A percentile compares a stretch with the other conserved stretches of the same genome.
These are phyloP conservation scores for Lacanobia oleracea DNA, from an alignment of 2,888 invertebrate genomes.

Conservation along the genomic window DNA sequence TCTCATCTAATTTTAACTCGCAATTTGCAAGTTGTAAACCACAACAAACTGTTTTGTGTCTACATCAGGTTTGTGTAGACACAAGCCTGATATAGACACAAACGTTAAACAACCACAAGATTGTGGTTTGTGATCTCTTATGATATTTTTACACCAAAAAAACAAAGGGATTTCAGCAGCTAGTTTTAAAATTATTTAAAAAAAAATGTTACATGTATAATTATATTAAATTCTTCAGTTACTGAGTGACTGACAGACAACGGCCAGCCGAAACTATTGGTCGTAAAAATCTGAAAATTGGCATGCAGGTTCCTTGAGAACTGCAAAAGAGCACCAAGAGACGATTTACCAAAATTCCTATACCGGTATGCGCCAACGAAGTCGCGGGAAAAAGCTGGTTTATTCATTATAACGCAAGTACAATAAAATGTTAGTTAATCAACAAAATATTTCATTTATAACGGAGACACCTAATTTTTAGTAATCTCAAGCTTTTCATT, in stretches of 20 bases:
- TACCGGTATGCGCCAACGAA: no score
- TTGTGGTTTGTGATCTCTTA: slow-evolving; percentile 16
- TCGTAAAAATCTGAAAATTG: no score
- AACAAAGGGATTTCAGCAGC: neutral
- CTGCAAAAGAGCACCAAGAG: no score
- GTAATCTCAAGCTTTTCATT: slow-evolving; percentile 40
- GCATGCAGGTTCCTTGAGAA: no score
- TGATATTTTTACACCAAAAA: slow-evolving; percentile 1
- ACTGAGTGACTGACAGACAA: no score
- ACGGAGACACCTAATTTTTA: neutral
- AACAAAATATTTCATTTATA: neutral
- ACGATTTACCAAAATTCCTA: no score
- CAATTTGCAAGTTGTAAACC: slow-evolving; percentile 9
- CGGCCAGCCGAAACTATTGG: no score
- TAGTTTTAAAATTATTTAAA: neutral
- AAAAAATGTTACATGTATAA: neutral
- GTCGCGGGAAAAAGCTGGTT: no score
- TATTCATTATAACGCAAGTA: neutral
- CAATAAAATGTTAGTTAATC: neutral
- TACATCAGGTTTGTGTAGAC: slow-evolving; percentile 14
- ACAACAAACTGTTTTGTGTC: slow-evolving; percentile 20
- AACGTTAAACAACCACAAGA: no score
- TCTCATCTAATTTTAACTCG: neutral
- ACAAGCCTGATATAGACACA: no score
- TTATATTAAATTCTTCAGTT: no score